These are phyloP conservation scores for Chorisops tibialis DNA, from an alignment of 2,888 invertebrate species.

Conservation along the genomic window DNA sequence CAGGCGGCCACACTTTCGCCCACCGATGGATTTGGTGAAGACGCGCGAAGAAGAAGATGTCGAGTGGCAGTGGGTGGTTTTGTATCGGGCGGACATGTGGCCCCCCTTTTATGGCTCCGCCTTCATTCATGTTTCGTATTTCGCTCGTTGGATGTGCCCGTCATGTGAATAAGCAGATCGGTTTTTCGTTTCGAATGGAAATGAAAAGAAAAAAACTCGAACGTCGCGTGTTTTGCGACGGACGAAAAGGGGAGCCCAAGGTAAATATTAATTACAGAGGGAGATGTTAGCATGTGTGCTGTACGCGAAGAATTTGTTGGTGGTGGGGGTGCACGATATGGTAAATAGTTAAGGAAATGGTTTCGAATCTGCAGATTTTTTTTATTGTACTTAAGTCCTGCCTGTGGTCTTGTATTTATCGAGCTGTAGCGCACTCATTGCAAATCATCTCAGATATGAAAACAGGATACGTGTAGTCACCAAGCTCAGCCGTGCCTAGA, in stretches of 20 bases:
- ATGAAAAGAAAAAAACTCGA: slow-evolving; percentile 19
- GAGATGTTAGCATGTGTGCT: slow-evolving; percentile 20
- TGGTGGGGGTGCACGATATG: no score
- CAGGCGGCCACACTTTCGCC: not conserved
- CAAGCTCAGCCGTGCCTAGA: no score
- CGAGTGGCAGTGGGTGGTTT: not conserved
- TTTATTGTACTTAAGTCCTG: no score
- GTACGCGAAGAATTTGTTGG: not conserved
- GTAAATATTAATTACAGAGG: slow-evolving; percentile 23
- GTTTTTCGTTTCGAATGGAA: not conserved
- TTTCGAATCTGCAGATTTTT: no score
- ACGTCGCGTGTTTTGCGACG: slow-evolving; percentile 23
- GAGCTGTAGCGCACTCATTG: no score
- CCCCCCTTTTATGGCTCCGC: slow-evolving; percentile 31
- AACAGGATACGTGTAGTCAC: no score
- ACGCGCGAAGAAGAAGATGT: not conserved
- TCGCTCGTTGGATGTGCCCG: not conserved
- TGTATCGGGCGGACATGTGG: slow-evolving; percentile 7
- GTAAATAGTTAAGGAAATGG: no score
- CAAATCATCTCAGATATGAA: no score
- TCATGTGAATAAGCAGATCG: not conserved
- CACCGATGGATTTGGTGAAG: not conserved
- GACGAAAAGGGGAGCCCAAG: not conserved
- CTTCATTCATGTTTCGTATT: slow-evolving; percentile 20
- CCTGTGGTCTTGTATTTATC: no score